These are phyloP conservation scores for Streblospio benedicti DNA, from an alignment of 1,140 invertebrate species.

Conservation along the genomic window DNA sequence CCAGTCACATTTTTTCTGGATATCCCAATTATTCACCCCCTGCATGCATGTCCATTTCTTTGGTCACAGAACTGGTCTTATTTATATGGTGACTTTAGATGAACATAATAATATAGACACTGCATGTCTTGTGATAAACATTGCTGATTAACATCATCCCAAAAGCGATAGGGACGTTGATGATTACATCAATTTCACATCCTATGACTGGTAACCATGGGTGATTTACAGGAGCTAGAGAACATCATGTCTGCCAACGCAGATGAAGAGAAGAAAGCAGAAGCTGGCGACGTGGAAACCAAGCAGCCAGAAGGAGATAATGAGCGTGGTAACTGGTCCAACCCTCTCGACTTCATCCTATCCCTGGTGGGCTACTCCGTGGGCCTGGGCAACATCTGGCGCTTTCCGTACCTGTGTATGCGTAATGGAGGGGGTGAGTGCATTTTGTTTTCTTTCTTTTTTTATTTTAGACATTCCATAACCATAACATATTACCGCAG, in stretches of 20 bases:
- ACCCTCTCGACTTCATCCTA: slow-evolving; percentile 27
- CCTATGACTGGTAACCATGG: background rate
- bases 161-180: too few relatives aligned
- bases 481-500: background rate
- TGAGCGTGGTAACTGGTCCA: slow-evolving; percentile 25
- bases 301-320: slow-evolving; percentile 1
- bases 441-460: too few relatives aligned
- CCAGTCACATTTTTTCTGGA: too few relatives aligned
- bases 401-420: slow-evolving; percentile 26
- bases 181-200: background rate
- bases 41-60: too few relatives aligned
- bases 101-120: too few relatives aligned
- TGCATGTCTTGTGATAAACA: too few relatives aligned
- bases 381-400: slow-evolving; percentile 28
- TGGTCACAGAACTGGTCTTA: too few relatives aligned
- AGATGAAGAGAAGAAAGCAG: background rate
- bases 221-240: background rate
- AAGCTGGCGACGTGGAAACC: background rate
- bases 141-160: too few relatives aligned
- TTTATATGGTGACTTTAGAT: too few relatives aligned
- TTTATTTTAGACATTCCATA: background rate
- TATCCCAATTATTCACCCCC: too few relatives aligned
- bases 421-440: slow-evolving; percentile 30
- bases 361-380: slow-evolving; percentile 32
- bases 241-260: background rate